Percentiles rank a stretch among this genome's conserved stretches.
Evolutionary conservation across 2,797 vertebrate species (phyloP).

Genomic region (Benthosema pterotum): DNA sequence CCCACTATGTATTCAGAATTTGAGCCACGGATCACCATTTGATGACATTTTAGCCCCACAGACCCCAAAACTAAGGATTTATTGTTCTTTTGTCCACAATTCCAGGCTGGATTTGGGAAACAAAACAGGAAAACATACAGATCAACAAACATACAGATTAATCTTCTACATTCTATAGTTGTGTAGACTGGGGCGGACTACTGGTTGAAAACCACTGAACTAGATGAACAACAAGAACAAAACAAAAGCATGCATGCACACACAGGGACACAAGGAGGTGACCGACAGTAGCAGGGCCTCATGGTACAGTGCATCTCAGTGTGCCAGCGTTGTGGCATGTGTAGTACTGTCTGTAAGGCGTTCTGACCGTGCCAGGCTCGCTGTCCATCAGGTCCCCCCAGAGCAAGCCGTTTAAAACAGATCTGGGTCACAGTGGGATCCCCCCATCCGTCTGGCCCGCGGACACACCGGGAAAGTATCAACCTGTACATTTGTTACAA

Average conservation of each 20-base stretch:
- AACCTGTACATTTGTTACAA: no score
- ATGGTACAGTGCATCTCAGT: slow-evolving; percentile 47
- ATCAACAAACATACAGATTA: no score
- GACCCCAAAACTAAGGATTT: no score
- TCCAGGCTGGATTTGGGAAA: no score
- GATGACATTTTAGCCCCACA: no score
- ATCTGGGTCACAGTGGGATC: slow-evolving; percentile 74
- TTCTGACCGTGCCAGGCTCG: slow-evolving; percentile 40
- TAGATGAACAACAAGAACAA: background rate
- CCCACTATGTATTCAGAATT: no score
- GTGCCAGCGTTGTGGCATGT: slow-evolving; percentile 53
- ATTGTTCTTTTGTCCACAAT: no score
- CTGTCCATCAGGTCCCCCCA: slow-evolving; percentile 58
- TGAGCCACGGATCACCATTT: no score
- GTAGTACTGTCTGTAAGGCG: slow-evolving; percentile 11
- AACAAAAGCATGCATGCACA: background rate
- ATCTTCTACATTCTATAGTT: no score
- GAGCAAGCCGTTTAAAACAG: slow-evolving; percentile 67
- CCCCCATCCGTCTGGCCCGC: slow-evolving; percentile 49
- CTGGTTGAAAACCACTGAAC: no score
- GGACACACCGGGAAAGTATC: slow-evolving; percentile 42
- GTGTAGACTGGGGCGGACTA: no score
- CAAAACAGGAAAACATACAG: no score
- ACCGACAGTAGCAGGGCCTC: slow-evolving; percentile 22
- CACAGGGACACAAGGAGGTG: background rate